These are phyloP conservation scores for Hirtodrosophila alboralis DNA, from an alignment of 2,888 invertebrate genomes.

Conservation along the genomic window DNA sequence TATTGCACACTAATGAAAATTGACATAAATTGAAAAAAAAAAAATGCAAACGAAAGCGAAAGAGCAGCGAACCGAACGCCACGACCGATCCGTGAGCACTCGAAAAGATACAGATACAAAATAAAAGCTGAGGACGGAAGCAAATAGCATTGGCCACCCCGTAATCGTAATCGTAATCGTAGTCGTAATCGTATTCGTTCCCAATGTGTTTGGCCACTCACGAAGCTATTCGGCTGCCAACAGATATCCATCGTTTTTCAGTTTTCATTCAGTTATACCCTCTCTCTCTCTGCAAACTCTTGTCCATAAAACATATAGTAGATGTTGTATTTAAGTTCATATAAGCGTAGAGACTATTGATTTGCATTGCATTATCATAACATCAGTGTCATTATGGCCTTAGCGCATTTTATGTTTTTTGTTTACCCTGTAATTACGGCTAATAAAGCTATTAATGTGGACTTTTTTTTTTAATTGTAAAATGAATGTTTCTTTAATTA, in stretches of 20 bases:
- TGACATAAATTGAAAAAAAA: conserved; percentile 14
- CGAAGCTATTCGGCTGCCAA: conserved; percentile 21
- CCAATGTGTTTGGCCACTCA: conserved; percentile 5
- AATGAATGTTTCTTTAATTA: too few relatives aligned
- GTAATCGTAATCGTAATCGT: conserved; percentile 4
- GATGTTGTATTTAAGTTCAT: neutral
- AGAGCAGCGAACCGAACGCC: conserved; percentile 6
- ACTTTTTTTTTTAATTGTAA: too few relatives aligned
- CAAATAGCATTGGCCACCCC: neutral
- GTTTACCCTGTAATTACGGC: neutral
- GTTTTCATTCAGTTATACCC: neutral
- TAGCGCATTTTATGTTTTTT: conserved; percentile 2
- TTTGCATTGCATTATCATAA: conserved; percentile 30
- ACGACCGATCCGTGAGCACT: conserved; percentile 28
- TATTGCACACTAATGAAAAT: conserved; percentile 14
- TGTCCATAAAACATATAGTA: neutral
- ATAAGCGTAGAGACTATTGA: conserved; percentile 12
- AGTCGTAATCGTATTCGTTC: conserved; percentile 4
- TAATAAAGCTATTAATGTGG: too few relatives aligned
- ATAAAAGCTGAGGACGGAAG: conserved; percentile 4
- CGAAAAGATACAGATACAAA: conserved; percentile 19
- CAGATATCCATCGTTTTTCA: conserved; percentile 1
- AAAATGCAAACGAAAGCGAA: conserved; percentile 8
- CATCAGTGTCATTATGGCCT: conserved; percentile 1
- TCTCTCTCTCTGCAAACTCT: neutral